Conservation (phyloP, 2,797 vertebrate species). For the Lemur catta region DNA sequence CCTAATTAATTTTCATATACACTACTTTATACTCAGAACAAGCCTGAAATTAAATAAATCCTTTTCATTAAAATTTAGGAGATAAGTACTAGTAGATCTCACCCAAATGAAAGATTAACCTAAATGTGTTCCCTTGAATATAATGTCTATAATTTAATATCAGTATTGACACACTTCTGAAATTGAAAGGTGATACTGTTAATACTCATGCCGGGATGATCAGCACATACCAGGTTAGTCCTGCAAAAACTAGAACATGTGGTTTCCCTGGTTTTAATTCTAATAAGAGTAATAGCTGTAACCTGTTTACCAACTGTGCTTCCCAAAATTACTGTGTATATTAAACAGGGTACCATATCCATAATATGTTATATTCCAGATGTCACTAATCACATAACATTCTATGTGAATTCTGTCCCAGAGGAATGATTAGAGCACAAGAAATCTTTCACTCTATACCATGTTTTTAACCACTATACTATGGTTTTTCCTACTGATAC, state of each 20-base stretch:
- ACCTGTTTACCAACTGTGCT: background rate
- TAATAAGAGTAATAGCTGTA: background rate
- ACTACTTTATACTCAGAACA: background rate
- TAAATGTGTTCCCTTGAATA: background rate
- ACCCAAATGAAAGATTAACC: background rate
- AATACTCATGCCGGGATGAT: background rate
- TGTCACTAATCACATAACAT: background rate
- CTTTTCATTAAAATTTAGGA: background rate
- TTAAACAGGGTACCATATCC: background rate
- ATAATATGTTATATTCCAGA: background rate
- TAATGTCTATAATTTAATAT: background rate
- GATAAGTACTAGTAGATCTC: background rate
- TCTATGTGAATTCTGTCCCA: background rate
- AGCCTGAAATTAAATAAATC: background rate
- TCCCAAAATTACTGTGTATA: background rate
- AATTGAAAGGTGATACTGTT: background rate
- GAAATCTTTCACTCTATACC: background rate
- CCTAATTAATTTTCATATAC: background rate
- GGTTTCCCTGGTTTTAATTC: background rate
- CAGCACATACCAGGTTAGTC: background rate
- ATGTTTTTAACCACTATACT: background rate
- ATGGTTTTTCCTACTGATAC: background rate
- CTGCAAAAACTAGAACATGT: background rate
- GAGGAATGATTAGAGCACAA: background rate
- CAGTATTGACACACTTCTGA: background rate